phyloP scores from a whole-genome alignment of 2,113 vertebrate genomes.

The Psittacara wagleri region DNA sequence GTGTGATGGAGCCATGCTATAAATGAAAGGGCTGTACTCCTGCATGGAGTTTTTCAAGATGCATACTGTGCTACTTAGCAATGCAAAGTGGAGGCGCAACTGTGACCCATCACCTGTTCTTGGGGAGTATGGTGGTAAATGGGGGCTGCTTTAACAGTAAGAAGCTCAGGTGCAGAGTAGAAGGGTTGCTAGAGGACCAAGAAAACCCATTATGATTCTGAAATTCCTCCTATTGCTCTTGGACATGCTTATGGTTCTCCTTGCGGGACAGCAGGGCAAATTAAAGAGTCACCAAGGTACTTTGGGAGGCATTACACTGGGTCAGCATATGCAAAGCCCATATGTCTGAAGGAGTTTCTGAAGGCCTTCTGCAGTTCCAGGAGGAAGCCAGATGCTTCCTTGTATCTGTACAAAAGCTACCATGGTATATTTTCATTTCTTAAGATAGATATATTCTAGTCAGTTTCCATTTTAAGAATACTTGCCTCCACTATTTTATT shows the following conservation, averaged over 20 bases:
- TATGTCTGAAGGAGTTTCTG: neutral
- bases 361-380: neutral
- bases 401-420: neutral
- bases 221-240: neutral
- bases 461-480: neutral
- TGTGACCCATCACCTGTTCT: neutral
- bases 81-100: neutral
- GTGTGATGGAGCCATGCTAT: neutral
- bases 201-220: neutral
- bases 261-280: neutral
- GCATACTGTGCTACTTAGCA: neutral
- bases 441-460: neutral
- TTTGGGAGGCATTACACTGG: neutral
- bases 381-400: conserved; percentile 13
- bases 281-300: neutral
- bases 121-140: neutral
- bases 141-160: neutral
- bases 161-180: neutral
- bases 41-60: neutral
- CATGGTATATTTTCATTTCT: neutral
- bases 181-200: neutral
- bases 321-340: neutral
- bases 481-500: neutral
- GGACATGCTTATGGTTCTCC: neutral
- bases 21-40: neutral